Base-by-base conservation (phyloP, 2,797 vertebrate genomes). In the Ibycter americanus region DNA sequence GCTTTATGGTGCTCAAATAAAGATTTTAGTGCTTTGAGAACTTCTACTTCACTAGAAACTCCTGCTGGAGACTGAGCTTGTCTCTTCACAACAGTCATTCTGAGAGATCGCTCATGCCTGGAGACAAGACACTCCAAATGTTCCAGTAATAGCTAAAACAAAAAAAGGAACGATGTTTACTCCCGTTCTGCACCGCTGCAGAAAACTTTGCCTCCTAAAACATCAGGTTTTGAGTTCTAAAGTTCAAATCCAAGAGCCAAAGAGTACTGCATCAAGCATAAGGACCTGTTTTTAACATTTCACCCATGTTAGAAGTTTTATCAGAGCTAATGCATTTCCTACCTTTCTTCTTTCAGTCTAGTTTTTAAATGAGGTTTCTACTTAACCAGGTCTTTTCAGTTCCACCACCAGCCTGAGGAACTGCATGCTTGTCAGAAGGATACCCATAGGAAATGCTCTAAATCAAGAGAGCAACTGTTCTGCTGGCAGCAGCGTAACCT, bases 1-100 rank as follows among this genome's bases (percentile, higher is more conserved):
- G 99, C 99, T 98, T 99, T 99, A 97, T 99, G 99, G 97, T 99
- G 99, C 91, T 99, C 99, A 76, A 99, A 99, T 54, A 99, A 97
- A 38, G 99, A 99, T 97, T 99, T 99, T 7, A 99, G 99, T 18
- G 99, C 99, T 98, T 99, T 99, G 77, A 99, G 99, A 91, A 99
- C 99, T 95, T 99, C 99, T 91, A 99, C 99, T 97, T 99, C 99
- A 51, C 99, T 99, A 73, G 99, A 99, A 93, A 99, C 99, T 3
- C 99, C 99, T 8, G 99, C 99, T 9, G 99, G 99, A 77, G 99
- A 99, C 98, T 99, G 99, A 10, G 99, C 99, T 93, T 99, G 99
- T 58, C 99, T 98, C 98, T 99, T 99, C 92, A 99, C 99, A 81
- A 99, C 99, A 0, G 99, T 99, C 99, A 99, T 99, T 95, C 99